Conservation (phyloP, 2,888 invertebrate genomes). For the Chrysomela aeneicollis region DNA sequence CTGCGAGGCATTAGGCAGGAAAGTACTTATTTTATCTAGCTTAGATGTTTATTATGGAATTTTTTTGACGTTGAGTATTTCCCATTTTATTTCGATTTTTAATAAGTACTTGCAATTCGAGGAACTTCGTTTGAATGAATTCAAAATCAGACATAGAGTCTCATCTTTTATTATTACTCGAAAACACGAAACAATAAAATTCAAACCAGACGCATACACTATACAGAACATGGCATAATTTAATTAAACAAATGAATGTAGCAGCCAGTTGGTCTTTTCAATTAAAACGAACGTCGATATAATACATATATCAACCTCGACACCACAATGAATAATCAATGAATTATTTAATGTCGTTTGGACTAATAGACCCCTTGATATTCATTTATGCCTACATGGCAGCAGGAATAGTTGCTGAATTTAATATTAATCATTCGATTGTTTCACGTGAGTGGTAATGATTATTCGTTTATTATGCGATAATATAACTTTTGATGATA, state of each 20-base stretch:
- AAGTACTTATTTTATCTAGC: too few species aligned
- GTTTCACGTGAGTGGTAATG: background rate
- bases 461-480: background rate
- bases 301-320: background rate
- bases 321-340: slow-evolving; percentile 4
- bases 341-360: background rate
- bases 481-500: background rate
- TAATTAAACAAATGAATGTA: background rate
- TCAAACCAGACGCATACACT: too few species aligned
- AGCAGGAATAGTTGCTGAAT: background rate
- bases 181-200: too few species aligned
- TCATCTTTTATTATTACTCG: too few species aligned
- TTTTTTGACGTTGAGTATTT: too few species aligned
- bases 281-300: background rate
- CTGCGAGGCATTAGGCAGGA: too few species aligned
- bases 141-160: too few species aligned
- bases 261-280: background rate
- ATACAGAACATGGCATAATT: background rate
- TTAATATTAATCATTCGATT: background rate
- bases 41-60: too few species aligned
- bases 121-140: too few species aligned
- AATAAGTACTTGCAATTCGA: too few species aligned
- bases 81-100: too few species aligned
- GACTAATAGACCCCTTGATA: background rate
- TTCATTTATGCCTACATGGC: background rate